phyloP scores from a whole-genome alignment of 64 coral and sea anemone genomes.

The Platygyra sinensis region DNA sequence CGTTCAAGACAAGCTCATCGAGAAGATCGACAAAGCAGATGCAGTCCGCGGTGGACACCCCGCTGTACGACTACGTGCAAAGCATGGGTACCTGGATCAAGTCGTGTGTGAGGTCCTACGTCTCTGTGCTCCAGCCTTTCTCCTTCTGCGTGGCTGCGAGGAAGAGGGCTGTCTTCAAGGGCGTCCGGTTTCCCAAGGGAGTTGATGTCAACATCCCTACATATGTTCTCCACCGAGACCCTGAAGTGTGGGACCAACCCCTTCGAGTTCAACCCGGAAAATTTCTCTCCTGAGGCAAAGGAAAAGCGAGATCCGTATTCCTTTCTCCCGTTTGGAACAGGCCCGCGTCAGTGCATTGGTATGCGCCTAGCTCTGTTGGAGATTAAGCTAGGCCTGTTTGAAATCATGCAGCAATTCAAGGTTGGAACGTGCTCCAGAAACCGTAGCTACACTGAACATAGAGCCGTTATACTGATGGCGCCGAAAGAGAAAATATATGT shows the following conservation, averaged over 20 bases:
- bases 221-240: conserved; percentile 78
- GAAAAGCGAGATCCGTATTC: conserved; percentile 75
- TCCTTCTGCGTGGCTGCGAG: conserved; percentile 35
- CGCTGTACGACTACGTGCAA: conserved; percentile 68
- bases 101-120: conserved; percentile 73
- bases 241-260: conserved; percentile 69
- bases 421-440: conserved; percentile 65
- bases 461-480: conserved; percentile 53
- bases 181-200: conserved; percentile 66
- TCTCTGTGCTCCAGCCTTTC: conserved; percentile 47
- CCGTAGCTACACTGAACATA: conserved; percentile 47
- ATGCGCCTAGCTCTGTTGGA: conserved; percentile 77
- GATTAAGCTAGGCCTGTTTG: conserved; percentile 48
- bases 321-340: conserved; percentile 75
- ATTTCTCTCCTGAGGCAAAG: conserved; percentile 66
- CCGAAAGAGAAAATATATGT: conserved; percentile 59
- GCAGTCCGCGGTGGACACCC: conserved; percentile 18
- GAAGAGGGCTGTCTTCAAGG: conserved; percentile 50
- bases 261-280: conserved; percentile 68
- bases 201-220: conserved; percentile 72
- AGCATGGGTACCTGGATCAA: conserved; percentile 71
- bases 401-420: conserved; percentile 66
- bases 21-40: conserved; percentile 68
- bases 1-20: conserved; percentile 72
- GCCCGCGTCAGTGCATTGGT: conserved; percentile 81